These are phyloP conservation scores for Megaceryle alcyon DNA, from an alignment of 2,797 vertebrate genomes.

Conservation along the genomic window DNA sequence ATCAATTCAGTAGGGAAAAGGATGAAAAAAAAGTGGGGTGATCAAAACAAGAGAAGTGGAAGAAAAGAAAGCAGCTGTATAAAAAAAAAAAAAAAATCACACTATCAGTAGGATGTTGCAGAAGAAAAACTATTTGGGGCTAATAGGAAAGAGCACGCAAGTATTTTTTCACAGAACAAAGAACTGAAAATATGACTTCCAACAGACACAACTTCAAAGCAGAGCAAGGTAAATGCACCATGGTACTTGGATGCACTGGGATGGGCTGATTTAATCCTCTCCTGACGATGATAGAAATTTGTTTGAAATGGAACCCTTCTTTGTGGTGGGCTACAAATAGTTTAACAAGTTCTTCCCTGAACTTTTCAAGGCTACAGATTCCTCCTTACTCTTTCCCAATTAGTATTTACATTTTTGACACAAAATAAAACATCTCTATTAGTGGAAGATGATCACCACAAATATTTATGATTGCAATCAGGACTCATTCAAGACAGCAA, in stretches of 20 bases:
- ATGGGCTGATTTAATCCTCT: background rate
- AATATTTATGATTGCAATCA: background rate
- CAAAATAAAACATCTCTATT: background rate
- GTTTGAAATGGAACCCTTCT: background rate
- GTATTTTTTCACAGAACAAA: background rate
- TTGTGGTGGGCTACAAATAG: background rate
- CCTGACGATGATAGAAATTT: background rate
- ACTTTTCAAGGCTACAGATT: background rate
- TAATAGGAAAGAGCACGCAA: background rate
- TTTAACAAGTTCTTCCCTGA: background rate
- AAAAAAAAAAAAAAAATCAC: background rate
- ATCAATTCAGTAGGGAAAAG: background rate
- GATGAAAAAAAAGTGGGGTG: background rate
- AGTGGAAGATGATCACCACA: background rate
- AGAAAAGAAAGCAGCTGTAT: background rate
- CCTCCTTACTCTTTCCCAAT: background rate
- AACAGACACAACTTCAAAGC: background rate
- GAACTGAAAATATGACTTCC: background rate
- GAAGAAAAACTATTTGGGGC: background rate
- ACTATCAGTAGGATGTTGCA: background rate
- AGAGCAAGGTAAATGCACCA: background rate
- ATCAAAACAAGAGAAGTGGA: background rate
- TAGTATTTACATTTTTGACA: background rate
- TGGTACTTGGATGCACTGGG: fast-evolving
- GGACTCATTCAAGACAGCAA: background rate